Conservation (phyloP, 2,113 vertebrate genomes). For the Oxyura jamaicensis region DNA sequence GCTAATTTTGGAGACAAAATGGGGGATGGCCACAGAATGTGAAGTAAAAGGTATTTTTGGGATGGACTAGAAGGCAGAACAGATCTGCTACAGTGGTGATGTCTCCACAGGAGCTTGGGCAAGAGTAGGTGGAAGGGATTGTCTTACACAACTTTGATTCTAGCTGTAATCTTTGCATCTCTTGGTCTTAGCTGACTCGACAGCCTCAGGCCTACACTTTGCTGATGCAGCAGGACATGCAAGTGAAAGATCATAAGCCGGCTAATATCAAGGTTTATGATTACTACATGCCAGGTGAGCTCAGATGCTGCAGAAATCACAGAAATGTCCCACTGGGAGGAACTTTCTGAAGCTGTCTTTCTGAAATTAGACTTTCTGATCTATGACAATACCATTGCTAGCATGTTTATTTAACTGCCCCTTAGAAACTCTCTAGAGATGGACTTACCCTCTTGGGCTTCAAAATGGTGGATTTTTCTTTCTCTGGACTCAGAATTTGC, state of each 20-base stretch:
- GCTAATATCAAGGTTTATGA: slow-evolving; percentile 83
- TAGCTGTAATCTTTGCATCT: not conserved
- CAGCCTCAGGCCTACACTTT: slow-evolving; percentile 44
- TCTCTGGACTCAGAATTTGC: not conserved
- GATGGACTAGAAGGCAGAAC: not conserved
- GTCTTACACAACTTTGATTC: not conserved
- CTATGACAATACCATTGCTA: not conserved
- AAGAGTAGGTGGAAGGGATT: not conserved
- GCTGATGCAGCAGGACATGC: slow-evolving; percentile 53
- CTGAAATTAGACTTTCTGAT: not conserved
- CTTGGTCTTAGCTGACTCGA: slow-evolving; percentile 50
- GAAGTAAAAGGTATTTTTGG: not conserved
- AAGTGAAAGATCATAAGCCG: slow-evolving; percentile 78
- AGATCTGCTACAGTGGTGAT: not conserved
- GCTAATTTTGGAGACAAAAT: not conserved
- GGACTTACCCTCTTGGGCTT: not conserved
- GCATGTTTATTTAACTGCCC: not conserved
- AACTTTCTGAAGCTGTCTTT: not conserved
- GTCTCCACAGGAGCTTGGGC: not conserved
- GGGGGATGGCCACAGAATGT: not conserved
- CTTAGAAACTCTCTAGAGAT: not conserved
- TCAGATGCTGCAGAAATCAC: not conserved
- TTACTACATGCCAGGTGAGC: slow-evolving; percentile 86
- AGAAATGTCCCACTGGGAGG: not conserved
- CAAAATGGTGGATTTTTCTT: not conserved